phyloP scores from a whole-genome alignment of 2,888 invertebrate species.

The Thysanoteuthis rhombus region DNA sequence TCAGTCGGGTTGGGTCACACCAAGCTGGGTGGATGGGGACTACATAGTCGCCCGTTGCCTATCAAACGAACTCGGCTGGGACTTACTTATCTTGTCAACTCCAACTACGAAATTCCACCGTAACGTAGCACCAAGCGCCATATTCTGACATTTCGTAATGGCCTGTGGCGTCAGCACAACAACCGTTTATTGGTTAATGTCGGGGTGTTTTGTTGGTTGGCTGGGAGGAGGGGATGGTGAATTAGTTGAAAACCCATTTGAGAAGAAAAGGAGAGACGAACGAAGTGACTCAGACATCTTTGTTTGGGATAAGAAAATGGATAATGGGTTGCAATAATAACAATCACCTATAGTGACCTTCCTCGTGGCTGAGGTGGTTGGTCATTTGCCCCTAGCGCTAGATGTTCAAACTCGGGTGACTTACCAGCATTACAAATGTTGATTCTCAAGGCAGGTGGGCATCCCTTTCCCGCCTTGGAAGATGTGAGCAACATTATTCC shows the following conservation, averaged over 20 bases:
- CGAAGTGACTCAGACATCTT: background rate
- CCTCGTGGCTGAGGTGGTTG: background rate
- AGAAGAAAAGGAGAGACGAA: background rate
- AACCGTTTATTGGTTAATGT: background rate
- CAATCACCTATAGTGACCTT: background rate
- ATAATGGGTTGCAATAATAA: background rate
- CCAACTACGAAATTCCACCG: background rate
- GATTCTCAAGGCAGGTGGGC: background rate
- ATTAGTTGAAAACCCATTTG: background rate
- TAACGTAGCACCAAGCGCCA: constrained; percentile 12
- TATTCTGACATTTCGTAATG: background rate
- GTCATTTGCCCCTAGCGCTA: background rate
- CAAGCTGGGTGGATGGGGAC: background rate
- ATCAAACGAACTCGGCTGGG: background rate
- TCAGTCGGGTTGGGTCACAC: background rate
- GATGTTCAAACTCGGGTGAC: background rate
- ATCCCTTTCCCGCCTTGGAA: too few species aligned
- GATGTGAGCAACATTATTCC: too few species aligned
- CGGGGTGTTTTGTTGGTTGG: background rate
- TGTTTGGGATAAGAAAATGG: background rate
- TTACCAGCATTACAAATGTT: background rate
- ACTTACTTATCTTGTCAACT: background rate
- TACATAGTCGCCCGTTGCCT: background rate
- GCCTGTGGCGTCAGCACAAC: background rate
- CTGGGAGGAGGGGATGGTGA: background rate